Percentiles rank a stretch among this genome's conserved stretches.
Conservation (phyloP, 37 sponge, comb jelly and placozoan genomes). For the Geodia barretti region DNA sequence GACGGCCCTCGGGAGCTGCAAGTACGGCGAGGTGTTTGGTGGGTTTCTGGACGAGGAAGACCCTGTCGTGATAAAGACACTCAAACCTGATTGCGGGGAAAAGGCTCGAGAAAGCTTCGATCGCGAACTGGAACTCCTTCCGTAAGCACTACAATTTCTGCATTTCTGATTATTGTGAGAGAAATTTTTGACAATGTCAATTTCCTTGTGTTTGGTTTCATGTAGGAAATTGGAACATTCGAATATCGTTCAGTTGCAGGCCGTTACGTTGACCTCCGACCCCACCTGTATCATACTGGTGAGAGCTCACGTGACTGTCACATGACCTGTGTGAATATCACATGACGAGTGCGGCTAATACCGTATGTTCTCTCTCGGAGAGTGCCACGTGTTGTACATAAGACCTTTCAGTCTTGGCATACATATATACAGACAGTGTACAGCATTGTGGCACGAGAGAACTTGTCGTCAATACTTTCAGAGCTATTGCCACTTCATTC, state of each 20-base stretch:
- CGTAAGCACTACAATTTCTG: conserved; percentile 49
- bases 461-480: background rate
- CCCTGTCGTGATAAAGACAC: conserved; percentile 81
- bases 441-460: too few species aligned
- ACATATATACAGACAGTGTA: too few species aligned
- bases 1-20: conserved; percentile 56
- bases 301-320: conserved; percentile 10
- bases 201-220: too few species aligned
- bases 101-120: conserved; percentile 57
- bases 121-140: conserved; percentile 78
- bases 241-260: conserved; percentile 60
- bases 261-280: conserved; percentile 67
- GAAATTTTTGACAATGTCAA: too few species aligned
- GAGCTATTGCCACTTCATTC: background rate
- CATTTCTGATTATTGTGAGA: too few species aligned
- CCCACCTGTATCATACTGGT: conserved; percentile 74
- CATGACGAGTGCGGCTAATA: background rate
- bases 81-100: conserved; percentile 70
- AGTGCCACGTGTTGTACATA: background rate
- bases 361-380: background rate
- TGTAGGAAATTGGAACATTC: conserved; percentile 65
- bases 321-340: background rate
- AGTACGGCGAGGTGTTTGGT: conserved; percentile 73
- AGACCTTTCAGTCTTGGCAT: too few species aligned
- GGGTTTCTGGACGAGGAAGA: conserved; percentile 64